phyloP scores from a whole-genome alignment of 2,797 vertebrate species.

The Pseudomugil gertrudae region DNA sequence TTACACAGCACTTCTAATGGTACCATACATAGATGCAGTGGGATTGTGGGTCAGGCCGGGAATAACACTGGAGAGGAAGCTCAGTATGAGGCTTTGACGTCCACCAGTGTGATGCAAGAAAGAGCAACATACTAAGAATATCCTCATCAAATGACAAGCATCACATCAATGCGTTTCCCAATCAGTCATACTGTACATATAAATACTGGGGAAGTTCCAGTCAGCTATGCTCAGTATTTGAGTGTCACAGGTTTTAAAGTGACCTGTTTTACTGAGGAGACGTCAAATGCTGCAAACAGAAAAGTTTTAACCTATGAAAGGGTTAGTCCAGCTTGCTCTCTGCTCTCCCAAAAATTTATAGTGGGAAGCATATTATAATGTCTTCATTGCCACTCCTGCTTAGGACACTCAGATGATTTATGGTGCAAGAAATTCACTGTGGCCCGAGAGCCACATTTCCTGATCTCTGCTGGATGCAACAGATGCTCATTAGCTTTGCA shows the following conservation, averaged over 20 bases:
- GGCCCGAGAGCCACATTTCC: slow-evolving; percentile 16
- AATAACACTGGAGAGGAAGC: slow-evolving; percentile 54
- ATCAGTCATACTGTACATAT: slow-evolving; percentile 75
- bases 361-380: slow-evolving; percentile 45
- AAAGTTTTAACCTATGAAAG: slow-evolving; percentile 1
- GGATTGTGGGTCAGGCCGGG: slow-evolving; percentile 50
- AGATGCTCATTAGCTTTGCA: slow-evolving; percentile 4
- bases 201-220: slow-evolving; percentile 58
- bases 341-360: slow-evolving; percentile 46
- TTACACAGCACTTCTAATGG: slow-evolving; percentile 42
- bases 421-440: slow-evolving; percentile 48
- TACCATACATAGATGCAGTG: slow-evolving; percentile 72
- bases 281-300: slow-evolving; percentile 9
- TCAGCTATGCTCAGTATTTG: slow-evolving; percentile 55
- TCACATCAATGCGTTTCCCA: slow-evolving; percentile 70
- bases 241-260: slow-evolving; percentile 31
- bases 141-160: slow-evolving; percentile 69
- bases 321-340: not conserved
- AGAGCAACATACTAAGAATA: slow-evolving; percentile 80
- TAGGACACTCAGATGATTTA: slow-evolving; percentile 36
- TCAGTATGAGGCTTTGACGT: slow-evolving; percentile 65
- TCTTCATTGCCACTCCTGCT: slow-evolving; percentile 18
- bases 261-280: slow-evolving; percentile 21
- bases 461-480: slow-evolving; percentile 26
- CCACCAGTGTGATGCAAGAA: slow-evolving; percentile 78